Percentiles rank a stretch among this genome's conserved stretches.
Conservation (phyloP, 2,888 invertebrate species). For the Odontocerum albicorne region DNA sequence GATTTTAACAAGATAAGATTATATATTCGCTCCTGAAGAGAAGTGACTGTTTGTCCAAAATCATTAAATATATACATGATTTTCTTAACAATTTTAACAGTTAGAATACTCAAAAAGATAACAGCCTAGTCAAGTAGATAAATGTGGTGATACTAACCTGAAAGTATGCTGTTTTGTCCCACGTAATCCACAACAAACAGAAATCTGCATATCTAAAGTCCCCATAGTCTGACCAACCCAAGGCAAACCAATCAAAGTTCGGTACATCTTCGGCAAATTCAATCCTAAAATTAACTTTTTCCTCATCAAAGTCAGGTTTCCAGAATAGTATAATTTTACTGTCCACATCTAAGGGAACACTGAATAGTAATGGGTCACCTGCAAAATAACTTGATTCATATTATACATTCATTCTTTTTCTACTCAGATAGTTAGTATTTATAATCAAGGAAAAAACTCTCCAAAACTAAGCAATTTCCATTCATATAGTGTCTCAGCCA, state of each 20-base stretch:
- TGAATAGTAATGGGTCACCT: conserved; percentile 2
- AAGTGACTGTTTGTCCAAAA: too few relatives aligned
- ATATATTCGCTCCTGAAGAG: too few relatives aligned
- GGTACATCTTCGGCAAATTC: conserved; percentile 52
- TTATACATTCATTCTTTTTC: too few relatives aligned
- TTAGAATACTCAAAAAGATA: too few relatives aligned
- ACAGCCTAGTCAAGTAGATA: too few relatives aligned
- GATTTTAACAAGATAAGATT: too few relatives aligned
- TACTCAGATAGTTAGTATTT: too few relatives aligned
- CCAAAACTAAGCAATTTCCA: too few relatives aligned
- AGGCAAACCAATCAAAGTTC: conserved; percentile 71
- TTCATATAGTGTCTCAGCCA: too few relatives aligned
- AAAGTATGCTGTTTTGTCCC: conserved; percentile 59
- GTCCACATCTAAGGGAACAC: conserved; percentile 44
- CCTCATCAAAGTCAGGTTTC: conserved; percentile 49
- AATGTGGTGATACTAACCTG: conserved; percentile 48
- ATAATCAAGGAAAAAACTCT: too few relatives aligned
- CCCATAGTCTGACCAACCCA: conserved; percentile 87
- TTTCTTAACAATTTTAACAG: neutral
- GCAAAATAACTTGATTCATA: neutral
- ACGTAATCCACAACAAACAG: conserved; percentile 51
- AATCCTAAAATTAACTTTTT: conserved; percentile 53
- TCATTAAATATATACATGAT: neutral
- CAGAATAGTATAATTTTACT: conserved; percentile 49
- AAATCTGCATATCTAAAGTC: conserved; percentile 73